Base-by-base conservation (phyloP, 2,888 invertebrate genomes). In the Tryphoninae sp. region DNA sequence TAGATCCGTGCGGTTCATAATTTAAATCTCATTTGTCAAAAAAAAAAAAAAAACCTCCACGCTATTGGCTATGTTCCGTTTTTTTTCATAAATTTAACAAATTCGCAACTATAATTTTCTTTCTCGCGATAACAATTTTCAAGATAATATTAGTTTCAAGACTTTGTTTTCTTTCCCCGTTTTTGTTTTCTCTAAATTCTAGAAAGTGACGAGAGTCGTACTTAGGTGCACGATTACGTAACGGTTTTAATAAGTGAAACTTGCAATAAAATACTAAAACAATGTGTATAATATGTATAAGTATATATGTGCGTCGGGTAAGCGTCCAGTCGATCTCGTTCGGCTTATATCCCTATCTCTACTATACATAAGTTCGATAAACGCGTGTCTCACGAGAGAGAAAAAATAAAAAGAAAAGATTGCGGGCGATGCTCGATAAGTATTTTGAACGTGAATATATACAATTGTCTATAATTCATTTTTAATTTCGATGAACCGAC, bases 1-100 rank as follows among this genome's bases (percentile, higher is more conserved):
- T 61, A 33, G 1, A 61, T 22, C 6, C 53, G 33, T 40, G 53
- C 51, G 40, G 3, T 23, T 23, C 16, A 55, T n/a, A 49, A 51
- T 68, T 68, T 40, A 55, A 68, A 68, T 55, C 59, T 76, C 51
- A 33, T 55, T 11, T 62, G 19, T 19, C 11, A n/a, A 45, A 42
- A 42, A 49, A 77, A n/a, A 45, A 42, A 42, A 49, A 77, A 59
- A 58, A 64, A 74, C 9, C 55, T 40, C 6, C 55, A 40, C 62
- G 23, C 9, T 64, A 9, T 22, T 9, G 13, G 33, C 33, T 33
- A 33, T 33, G 33, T 33, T 33, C 33, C 65, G 4, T n/a, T 11
- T n/a, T 68, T 64, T 23, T 26, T 64, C n/a, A 81, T 59, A 59
- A 81, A 78, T 78, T 73, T 42, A 78, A 81, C 73, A 77, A 69